Conservation (phyloP, 2,888 invertebrate genomes). For the Digitonthophagus gazella region DNA sequence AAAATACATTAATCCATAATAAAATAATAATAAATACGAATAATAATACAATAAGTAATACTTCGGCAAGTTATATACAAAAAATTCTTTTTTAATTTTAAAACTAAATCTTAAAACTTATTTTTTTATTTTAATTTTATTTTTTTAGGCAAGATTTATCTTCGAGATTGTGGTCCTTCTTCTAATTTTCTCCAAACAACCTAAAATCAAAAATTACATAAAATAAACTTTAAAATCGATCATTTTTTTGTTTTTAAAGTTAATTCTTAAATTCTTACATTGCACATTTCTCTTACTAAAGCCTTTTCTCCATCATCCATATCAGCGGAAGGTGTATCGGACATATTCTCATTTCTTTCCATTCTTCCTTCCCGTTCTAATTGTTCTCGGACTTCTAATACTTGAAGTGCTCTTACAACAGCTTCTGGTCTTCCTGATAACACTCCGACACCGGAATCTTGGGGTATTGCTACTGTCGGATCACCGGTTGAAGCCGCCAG, state of each 20-base stretch:
- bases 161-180: slow-evolving; percentile 68
- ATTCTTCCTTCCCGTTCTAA: slow-evolving; percentile 68
- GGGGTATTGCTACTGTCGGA: slow-evolving; percentile 43
- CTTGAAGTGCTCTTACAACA: slow-evolving; percentile 88
- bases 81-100: not conserved
- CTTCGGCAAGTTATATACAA: slow-evolving; percentile 15
- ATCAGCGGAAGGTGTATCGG: slow-evolving; percentile 55
- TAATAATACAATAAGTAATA: slow-evolving; percentile 26
- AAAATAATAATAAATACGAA: slow-evolving; percentile 26
- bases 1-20: slow-evolving; percentile 23
- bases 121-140: not conserved
- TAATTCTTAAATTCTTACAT: slow-evolving; percentile 57
- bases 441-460: slow-evolving; percentile 46
- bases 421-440: slow-evolving; percentile 80
- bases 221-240: not conserved
- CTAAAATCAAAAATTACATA: slow-evolving; percentile 43
- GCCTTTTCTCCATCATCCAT: slow-evolving; percentile 89
- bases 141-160: slow-evolving; percentile 36
- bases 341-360: slow-evolving; percentile 40
- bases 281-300: slow-evolving; percentile 92
- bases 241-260: not conserved
- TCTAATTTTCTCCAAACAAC: slow-evolving; percentile 91
- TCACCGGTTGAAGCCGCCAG: slow-evolving; percentile 52
- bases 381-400: slow-evolving; percentile 86
- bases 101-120: not conserved